Percentiles rank a stretch among this genome's conserved stretches.
Evolutionary conservation across 2,888 invertebrate species (phyloP).

Genomic region (Chrysolina oricalcia): DNA sequence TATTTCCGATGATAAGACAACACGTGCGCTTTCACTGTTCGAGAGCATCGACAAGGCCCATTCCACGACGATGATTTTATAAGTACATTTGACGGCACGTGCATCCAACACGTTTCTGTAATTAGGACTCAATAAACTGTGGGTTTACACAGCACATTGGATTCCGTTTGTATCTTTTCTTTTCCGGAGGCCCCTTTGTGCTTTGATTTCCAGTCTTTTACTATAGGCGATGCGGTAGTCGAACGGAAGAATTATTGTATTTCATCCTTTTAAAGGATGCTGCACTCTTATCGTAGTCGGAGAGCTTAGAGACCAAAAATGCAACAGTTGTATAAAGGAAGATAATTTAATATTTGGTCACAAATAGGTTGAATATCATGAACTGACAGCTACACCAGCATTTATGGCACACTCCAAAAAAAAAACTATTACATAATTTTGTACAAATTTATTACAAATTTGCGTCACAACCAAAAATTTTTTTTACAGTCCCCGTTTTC

Average conservation of each 20-base stretch:
- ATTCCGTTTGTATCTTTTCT: constrained; percentile 1
- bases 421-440: too few species aligned
- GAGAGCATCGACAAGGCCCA: constrained; percentile 31
- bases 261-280: not conserved
- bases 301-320: too few species aligned
- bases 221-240: not conserved
- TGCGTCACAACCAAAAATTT: too few species aligned
- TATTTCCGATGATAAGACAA: constrained; percentile 24
- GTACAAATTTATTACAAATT: too few species aligned
- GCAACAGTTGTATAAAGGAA: too few species aligned
- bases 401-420: too few species aligned
- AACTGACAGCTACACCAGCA: too few species aligned
- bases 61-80: constrained; percentile 41
- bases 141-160: constrained; percentile 36
- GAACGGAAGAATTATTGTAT: not conserved
- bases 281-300: too few species aligned
- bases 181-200: not conserved
- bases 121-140: constrained; percentile 55
- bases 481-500: too few species aligned
- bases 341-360: too few species aligned
- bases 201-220: constrained; percentile 4
- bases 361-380: too few species aligned
- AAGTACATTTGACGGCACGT: constrained; percentile 51
- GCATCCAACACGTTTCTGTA: constrained; percentile 54
- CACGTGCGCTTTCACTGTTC: constrained; percentile 34